Conservation (phyloP, 2,113 vertebrate species). For the Syngnathus scovelli region DNA sequence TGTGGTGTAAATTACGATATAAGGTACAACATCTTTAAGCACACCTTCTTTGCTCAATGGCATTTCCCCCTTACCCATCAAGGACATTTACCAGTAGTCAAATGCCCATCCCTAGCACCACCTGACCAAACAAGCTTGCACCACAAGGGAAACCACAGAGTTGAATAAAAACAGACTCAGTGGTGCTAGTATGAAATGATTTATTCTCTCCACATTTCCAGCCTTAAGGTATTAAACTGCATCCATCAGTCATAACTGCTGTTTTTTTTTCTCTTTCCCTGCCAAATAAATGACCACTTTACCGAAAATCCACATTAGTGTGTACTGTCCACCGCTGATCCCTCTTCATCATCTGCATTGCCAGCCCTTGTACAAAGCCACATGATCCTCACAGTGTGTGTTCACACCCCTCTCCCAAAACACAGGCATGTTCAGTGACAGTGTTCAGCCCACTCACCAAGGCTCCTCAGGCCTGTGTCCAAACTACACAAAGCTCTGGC, state of each 20-base stretch:
- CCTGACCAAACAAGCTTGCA: not conserved
- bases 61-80: no score
- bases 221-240: not conserved
- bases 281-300: constrained; percentile 14
- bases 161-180: no score
- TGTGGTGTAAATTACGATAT: no score
- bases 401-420: constrained; percentile 14
- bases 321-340: not conserved
- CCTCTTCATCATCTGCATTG: not conserved
- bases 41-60: not conserved
- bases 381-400: not conserved
- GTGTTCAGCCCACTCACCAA: constrained; percentile 29
- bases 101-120: no score
- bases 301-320: not conserved
- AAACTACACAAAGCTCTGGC: constrained; percentile 39
- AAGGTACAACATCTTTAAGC: not conserved
- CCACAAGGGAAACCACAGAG: no score
- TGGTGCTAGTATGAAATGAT: not conserved
- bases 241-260: constrained; percentile 7
- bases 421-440: constrained; percentile 26
- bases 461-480: constrained; percentile 34
- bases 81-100: no score
- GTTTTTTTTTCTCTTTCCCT: constrained; percentile 8
- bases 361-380: not conserved
- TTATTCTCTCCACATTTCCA: not conserved